These are phyloP conservation scores for Sturnira hondurensis DNA, from an alignment of 2,113 vertebrate genomes.

Conservation along the genomic window DNA sequence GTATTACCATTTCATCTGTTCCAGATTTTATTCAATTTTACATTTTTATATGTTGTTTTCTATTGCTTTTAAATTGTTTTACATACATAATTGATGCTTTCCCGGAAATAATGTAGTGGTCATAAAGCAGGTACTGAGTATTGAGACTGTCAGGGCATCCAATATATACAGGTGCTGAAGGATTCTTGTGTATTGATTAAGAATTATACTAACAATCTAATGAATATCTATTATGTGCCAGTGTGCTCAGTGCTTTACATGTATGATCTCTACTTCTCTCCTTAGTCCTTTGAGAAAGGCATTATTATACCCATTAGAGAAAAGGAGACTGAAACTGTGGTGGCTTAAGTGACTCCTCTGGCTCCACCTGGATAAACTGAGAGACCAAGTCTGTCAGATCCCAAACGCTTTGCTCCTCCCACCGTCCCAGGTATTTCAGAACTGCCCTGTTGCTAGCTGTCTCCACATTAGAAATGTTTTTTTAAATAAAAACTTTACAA, in stretches of 20 bases:
- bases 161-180: background rate
- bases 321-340: background rate
- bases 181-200: background rate
- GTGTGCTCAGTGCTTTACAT: background rate
- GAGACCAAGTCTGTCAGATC: background rate
- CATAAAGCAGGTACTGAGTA: background rate
- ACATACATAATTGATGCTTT: background rate
- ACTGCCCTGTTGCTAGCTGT: background rate
- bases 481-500: background rate
- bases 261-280: background rate
- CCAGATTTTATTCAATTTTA: background rate
- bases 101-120: background rate
- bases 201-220: background rate
- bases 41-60: background rate
- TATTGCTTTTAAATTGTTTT: background rate
- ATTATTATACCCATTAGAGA: background rate
- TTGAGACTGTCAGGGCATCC: background rate
- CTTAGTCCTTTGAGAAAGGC: background rate
- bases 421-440: background rate
- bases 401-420: background rate
- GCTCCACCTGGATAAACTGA: background rate
- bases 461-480: background rate
- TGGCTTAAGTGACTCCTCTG: background rate
- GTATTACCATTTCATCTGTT: background rate
- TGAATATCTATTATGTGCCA: background rate